A percentile compares a stretch with the other conserved stretches of the same genome.
phyloP scores from a whole-genome alignment of 2,113 vertebrate species.

The Anseranas semipalmata region DNA sequence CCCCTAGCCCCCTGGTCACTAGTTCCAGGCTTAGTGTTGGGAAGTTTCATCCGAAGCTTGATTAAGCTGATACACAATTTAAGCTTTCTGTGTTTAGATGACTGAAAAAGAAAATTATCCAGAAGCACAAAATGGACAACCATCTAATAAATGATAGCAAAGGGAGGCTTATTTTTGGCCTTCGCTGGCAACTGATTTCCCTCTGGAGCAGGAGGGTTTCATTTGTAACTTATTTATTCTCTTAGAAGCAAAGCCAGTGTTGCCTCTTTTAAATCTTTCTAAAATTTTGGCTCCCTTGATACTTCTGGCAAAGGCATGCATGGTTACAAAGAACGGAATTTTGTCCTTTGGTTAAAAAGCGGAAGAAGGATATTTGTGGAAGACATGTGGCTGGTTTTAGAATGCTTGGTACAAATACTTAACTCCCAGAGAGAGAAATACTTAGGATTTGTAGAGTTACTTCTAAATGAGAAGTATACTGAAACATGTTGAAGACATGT shows the following conservation, averaged over 20 bases:
- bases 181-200: not conserved
- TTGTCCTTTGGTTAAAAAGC: not conserved
- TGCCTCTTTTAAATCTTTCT: not conserved
- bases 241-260: not conserved
- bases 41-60: not conserved
- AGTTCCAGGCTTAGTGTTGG: not conserved
- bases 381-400: not conserved
- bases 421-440: not conserved
- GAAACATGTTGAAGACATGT: not conserved
- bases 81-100: not conserved
- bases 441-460: not conserved
- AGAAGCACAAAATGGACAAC: not conserved
- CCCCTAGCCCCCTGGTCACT: not conserved
- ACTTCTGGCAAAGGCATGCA: not conserved
- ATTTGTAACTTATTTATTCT: not conserved
- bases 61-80: not conserved
- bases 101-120: not conserved
- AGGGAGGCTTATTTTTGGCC: not conserved
- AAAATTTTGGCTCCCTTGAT: not conserved
- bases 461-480: not conserved
- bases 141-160: not conserved
- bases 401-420: not conserved
- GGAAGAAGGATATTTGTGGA: not conserved
- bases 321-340: not conserved
- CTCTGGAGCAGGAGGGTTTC: not conserved